These are phyloP conservation scores for Perccottus glenii DNA, from an alignment of 2,113 vertebrate species.

Conservation along the genomic window DNA sequence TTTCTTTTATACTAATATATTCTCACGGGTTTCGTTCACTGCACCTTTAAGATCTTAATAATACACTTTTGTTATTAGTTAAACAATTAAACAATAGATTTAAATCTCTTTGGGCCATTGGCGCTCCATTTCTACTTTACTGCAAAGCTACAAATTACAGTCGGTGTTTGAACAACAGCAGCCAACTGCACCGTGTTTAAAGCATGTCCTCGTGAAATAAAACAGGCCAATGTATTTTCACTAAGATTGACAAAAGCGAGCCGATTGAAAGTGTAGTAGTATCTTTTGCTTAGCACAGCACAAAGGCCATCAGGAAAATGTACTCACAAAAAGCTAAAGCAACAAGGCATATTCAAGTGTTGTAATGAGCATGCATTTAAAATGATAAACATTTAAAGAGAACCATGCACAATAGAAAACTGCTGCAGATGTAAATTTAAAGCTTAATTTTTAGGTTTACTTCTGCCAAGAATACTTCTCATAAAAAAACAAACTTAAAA, in stretches of 20 bases:
- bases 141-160: conserved; percentile 24
- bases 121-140: conserved; percentile 6
- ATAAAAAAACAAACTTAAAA: background rate
- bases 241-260: background rate
- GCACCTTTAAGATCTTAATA: no score
- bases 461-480: conserved; percentile 64
- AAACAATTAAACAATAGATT: no score
- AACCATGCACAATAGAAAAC: conserved; percentile 7
- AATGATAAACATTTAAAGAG: conserved; percentile 11
- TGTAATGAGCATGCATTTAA: conserved; percentile 49
- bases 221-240: background rate
- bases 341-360: conserved; percentile 28
- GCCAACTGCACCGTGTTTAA: background rate
- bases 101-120: conserved; percentile 35
- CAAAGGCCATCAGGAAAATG: conserved; percentile 20
- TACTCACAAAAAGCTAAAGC: conserved; percentile 9
- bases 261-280: conserved; percentile 25
- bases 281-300: conserved; percentile 39
- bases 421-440: conserved; percentile 12
- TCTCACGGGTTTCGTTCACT: no score
- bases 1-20: no score
- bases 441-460: conserved; percentile 40
- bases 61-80: no score
- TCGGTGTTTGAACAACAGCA: background rate
- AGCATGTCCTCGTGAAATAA: no score